Percentiles rank a stretch among this genome's conserved stretches.
phyloP scores from a whole-genome alignment of 2,888 invertebrate species.

The Papilio demoleus region DNA sequence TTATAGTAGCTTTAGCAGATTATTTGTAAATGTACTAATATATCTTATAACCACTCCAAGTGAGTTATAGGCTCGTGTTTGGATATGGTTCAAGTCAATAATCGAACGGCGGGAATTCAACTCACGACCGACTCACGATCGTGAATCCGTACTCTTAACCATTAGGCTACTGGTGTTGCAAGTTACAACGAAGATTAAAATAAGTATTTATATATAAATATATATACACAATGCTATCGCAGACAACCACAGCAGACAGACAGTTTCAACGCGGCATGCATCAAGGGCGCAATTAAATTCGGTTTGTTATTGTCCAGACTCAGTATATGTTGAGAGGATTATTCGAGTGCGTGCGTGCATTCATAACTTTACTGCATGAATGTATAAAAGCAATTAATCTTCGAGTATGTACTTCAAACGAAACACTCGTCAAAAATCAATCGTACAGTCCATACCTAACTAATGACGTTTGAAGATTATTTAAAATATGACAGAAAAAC shows the following conservation, averaged over 20 bases:
- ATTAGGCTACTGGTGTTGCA: too few species aligned
- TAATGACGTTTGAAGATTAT: too few species aligned
- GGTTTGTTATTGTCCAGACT: slow-evolving; percentile 7
- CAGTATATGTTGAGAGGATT: slow-evolving; percentile 4
- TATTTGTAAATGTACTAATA: too few species aligned
- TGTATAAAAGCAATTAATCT: slow-evolving; percentile 15
- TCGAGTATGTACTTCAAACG: neutral
- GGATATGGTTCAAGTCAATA: too few species aligned
- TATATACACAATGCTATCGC: neutral
- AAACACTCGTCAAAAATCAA: neutral
- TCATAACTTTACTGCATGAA: neutral
- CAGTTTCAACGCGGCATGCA: neutral
- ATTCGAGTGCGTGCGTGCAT: slow-evolving; percentile 2
- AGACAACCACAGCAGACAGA: neutral
- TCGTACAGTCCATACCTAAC: neutral
- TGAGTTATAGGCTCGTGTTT: too few species aligned
- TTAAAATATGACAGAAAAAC: too few species aligned
- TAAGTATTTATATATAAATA: neutral
- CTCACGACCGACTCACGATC: too few species aligned
- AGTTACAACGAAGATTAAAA: too few species aligned
- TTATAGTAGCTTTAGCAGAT: too few species aligned
- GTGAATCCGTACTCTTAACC: too few species aligned
- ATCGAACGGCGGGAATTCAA: too few species aligned
- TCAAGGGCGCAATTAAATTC: slow-evolving; percentile 13
- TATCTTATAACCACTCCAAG: too few species aligned